Percentiles rank a stretch among this genome's conserved stretches.
Evolutionary conservation across 2,113 vertebrate species (phyloP).

Genomic region (Centrocercus urophasianus): DNA sequence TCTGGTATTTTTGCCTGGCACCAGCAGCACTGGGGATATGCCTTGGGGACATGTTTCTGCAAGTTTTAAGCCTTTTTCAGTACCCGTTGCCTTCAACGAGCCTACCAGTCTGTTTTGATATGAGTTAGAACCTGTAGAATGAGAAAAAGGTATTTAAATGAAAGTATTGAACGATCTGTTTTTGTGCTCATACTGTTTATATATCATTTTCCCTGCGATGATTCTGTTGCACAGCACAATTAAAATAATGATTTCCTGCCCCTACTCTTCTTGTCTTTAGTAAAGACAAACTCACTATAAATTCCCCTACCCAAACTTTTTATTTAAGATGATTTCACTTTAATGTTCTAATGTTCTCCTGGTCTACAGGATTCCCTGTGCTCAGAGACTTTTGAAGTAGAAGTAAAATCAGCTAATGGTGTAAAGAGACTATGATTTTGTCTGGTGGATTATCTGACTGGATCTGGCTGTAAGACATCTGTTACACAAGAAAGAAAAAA

Average conservation of each 20-base stretch:
- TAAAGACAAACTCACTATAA: conserved; percentile 14
- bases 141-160: neutral
- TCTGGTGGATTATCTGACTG: neutral
- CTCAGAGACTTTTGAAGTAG: neutral
- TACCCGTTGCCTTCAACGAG: neutral
- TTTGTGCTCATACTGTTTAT: neutral
- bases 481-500: neutral
- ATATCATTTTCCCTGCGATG: neutral
- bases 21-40: neutral
- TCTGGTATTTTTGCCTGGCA: neutral
- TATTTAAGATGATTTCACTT: neutral
- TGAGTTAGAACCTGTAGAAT: neutral
- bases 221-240: conserved; percentile 41
- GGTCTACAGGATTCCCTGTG: neutral
- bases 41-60: neutral
- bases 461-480: neutral
- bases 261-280: neutral
- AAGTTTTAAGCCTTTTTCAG: neutral
- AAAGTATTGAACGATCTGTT: neutral
- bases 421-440: neutral
- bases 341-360: neutral
- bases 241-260: conserved; percentile 18
- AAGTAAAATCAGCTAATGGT: neutral
- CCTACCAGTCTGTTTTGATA: neutral
- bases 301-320: neutral